Conservation (phyloP, 2,888 invertebrate species). For the Philonicus albiceps region DNA sequence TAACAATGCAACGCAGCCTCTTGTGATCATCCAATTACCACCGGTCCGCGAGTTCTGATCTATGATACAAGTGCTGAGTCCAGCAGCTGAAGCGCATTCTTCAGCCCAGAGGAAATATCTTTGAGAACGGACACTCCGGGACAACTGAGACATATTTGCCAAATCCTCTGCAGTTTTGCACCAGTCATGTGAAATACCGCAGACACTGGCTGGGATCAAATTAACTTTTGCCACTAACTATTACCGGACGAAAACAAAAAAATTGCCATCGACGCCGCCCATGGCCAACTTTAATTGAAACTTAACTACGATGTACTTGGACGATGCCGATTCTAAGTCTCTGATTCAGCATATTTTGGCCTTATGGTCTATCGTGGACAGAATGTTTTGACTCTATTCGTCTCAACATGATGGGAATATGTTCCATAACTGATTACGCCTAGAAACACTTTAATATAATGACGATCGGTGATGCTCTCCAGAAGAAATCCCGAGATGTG, state of each 20-base stretch:
- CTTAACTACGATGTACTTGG: neutral
- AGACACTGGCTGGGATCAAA: neutral
- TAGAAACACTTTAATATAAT: neutral
- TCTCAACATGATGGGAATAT: neutral
- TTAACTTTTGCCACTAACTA: neutral
- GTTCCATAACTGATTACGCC: neutral
- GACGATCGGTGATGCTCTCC: neutral
- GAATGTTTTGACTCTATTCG: slow-evolving; percentile 11
- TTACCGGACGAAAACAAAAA: neutral
- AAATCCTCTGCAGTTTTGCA: neutral
- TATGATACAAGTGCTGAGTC: neutral
- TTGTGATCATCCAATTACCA: slow-evolving; percentile 42
- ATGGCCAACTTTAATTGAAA: slow-evolving; percentile 24
- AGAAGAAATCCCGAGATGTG: neutral
- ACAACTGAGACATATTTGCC: neutral
- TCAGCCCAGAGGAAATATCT: neutral
- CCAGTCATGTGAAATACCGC: neutral
- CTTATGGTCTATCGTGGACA: neutral
- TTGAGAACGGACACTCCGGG: neutral
- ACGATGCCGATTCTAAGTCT: neutral
- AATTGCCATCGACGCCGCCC: neutral
- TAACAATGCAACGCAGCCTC: slow-evolving; percentile 13
- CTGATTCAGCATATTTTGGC: slow-evolving; percentile 1
- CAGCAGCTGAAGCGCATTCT: neutral
- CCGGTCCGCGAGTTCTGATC: neutral